Evolutionary conservation across 2,888 invertebrate genomes (phyloP), one percentile per base, ranked within the genome.

Genomic region (Rugalucina vietnamica): DNA sequence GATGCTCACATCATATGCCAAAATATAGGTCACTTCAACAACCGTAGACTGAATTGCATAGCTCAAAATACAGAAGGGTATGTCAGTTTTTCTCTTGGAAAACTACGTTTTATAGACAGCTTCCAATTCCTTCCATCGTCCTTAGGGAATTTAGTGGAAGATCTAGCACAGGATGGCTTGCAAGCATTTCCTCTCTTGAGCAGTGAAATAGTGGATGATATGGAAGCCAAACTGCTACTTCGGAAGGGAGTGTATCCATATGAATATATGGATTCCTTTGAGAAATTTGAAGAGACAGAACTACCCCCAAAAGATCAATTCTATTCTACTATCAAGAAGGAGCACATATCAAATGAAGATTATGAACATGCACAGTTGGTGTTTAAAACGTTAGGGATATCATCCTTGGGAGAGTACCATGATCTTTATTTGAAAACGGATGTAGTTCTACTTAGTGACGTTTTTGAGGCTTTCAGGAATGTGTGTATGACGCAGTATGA

Each of bases 81-180:
- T 69, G 72, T 87, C 21, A 75, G 80, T 49, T 87, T 87, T 83
- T 83, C 85, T 49, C 39, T 87, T 12, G 85, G 76, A 27, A 50
- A 80, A 39, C 76, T 87, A 2, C 70, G 87, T 12, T 84, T 87
- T 80, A 71, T 87, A 14, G 87, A 87, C 49, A 83, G 83, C n/a
- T 81, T 80, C 32, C 87, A 87, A 70, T 87, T 87, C 43, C 73
- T 86, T 36, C 70, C 74, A 18, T 71, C 54, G 24, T 75, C 76
- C 1, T 73, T 82, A 39, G 82, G 76, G 39, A 76, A 37, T 36
- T 70, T 85, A 37, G 76, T 79, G 21, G 57, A 79, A 27, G 70
- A 85, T 65, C 24, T 81, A 34, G 81, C 72, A 12, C 37, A 36
- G 27, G 84, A 87, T 37, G 87, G 82, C n/a, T 74, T 84, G 21